Evolutionary conservation across 2,888 invertebrate genomes (phyloP).

Genomic region (Aspidiotus destructor): DNA sequence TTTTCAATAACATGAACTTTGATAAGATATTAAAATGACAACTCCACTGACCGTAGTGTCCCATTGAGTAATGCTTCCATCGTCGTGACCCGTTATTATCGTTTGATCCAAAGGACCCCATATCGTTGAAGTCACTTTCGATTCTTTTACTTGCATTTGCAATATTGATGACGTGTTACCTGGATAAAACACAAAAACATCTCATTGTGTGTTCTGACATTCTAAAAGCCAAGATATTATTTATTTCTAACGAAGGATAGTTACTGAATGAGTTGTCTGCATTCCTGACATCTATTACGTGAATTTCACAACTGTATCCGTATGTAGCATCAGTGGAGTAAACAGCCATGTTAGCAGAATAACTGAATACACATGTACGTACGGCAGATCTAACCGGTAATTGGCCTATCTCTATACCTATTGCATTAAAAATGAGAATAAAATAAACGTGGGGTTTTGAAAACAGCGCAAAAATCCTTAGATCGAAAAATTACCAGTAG

Average conservation of each 20-base stretch:
- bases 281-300: constrained; percentile 66
- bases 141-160: constrained; percentile 32
- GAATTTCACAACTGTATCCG: constrained; percentile 82
- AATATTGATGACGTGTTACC: constrained; percentile 32
- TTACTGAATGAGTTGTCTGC: constrained; percentile 34
- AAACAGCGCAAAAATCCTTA: background rate
- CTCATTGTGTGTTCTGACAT: no score
- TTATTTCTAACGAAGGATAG: background rate
- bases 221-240: no score
- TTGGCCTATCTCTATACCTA: constrained; percentile 60
- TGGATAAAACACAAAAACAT: background rate
- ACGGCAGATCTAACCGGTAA: constrained; percentile 64
- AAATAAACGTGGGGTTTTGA: background rate
- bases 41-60: constrained; percentile 63
- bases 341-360: constrained; percentile 81
- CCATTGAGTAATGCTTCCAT: constrained; percentile 86
- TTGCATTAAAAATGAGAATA: constrained; percentile 5
- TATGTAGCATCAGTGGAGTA: constrained; percentile 90
- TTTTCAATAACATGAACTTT: constrained; percentile 38
- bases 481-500: constrained; percentile 51
- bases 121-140: constrained; percentile 79
- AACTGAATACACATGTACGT: constrained; percentile 83
- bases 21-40: background rate
- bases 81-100: constrained; percentile 86
- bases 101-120: constrained; percentile 92